Percentiles rank a stretch among this genome's conserved stretches.
phyloP scores from a whole-genome alignment of 2,888 invertebrate genomes.

The Panopea generosa region DNA sequence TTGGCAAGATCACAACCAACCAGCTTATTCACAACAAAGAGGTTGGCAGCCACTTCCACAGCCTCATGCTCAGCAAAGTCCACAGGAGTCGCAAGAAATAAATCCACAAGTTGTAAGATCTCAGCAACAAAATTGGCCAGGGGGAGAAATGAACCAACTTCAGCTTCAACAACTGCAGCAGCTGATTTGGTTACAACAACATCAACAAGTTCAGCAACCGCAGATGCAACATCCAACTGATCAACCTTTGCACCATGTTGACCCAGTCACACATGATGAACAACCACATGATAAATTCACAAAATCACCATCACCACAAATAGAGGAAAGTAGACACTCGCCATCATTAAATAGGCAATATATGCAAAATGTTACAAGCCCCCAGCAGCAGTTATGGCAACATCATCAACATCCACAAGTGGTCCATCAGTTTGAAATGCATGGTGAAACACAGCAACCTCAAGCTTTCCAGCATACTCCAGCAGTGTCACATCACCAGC shows the following conservation, averaged over 20 bases:
- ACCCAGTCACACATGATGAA: conserved; percentile 51
- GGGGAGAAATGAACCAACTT: conserved; percentile 54
- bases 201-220: conserved; percentile 38
- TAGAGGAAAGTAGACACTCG: conserved; percentile 54
- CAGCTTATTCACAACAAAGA: conserved; percentile 34
- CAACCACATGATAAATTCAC: conserved; percentile 55
- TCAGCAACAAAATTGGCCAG: conserved; percentile 52
- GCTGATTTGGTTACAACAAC: conserved; percentile 39
- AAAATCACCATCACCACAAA: conserved; percentile 59
- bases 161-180: conserved; percentile 49
- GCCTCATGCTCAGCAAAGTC: conserved; percentile 56
- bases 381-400: conserved; percentile 55
- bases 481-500: conserved; percentile 53
- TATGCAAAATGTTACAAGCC: conserved; percentile 60
- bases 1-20: conserved; percentile 38
- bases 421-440: conserved; percentile 57
- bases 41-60: conserved; percentile 62
- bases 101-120: conserved; percentile 49
- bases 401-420: conserved; percentile 41
- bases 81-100: conserved; percentile 55
- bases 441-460: conserved; percentile 52
- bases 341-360: conserved; percentile 42
- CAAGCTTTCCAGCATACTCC: conserved; percentile 55
- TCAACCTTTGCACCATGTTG: conserved; percentile 48
- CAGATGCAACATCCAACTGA: conserved; percentile 34